These are phyloP conservation scores for Mus pahari DNA, from an alignment of 2,113 vertebrate genomes.

Conservation along the genomic window DNA sequence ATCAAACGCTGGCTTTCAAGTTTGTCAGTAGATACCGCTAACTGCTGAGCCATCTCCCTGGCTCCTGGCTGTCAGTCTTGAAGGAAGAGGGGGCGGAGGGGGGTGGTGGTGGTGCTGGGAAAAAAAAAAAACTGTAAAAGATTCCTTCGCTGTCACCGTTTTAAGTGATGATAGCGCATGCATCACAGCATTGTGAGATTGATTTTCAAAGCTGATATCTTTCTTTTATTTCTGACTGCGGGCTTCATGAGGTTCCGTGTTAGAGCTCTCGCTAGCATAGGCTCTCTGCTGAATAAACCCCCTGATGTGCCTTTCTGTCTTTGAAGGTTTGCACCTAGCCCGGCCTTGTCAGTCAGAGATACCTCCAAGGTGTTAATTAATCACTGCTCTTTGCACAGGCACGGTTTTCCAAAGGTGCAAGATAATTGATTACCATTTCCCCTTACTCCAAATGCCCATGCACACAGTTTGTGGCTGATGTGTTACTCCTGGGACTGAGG, in stretches of 20 bases:
- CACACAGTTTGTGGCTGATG: not conserved
- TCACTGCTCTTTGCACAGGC: not conserved
- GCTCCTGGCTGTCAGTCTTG: not conserved
- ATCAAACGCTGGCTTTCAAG: no score
- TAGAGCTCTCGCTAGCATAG: not conserved
- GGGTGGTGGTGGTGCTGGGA: no score
- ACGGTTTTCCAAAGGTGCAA: not conserved
- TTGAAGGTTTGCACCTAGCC: not conserved
- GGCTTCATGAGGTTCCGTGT: not conserved
- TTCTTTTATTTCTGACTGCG: not conserved
- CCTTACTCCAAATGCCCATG: not conserved
- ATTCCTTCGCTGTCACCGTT: not conserved
- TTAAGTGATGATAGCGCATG: slow-evolving; percentile 2
- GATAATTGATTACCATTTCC: not conserved
- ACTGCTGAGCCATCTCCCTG: not conserved
- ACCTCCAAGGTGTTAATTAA: slow-evolving; percentile 7
- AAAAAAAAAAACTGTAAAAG: not conserved
- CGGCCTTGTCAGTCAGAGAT: not conserved
- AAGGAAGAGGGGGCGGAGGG: not conserved
- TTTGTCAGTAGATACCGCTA: not conserved
- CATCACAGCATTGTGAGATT: not conserved
- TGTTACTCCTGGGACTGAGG: not conserved
- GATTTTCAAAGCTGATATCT: slow-evolving; percentile 10
- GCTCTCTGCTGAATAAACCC: slow-evolving; percentile 13
- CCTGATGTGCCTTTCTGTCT: not conserved